Evolutionary conservation across 2,113 vertebrate genomes (phyloP), one percentile per base, ranked within the genome.

Genomic region (Poeciliopsis prolifica): DNA sequence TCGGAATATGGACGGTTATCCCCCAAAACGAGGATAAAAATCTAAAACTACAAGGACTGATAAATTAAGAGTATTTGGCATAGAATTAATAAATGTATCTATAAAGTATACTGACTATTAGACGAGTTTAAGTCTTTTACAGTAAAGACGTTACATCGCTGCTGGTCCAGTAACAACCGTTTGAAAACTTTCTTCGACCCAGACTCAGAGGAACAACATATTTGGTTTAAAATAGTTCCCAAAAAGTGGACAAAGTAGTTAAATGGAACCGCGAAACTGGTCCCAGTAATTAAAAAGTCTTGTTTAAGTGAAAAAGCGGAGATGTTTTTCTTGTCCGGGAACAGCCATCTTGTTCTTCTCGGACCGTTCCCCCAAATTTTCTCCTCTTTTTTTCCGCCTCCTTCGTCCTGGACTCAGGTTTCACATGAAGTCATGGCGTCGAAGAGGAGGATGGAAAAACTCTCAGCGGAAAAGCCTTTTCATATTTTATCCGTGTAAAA

Each of bases 261-360:
- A 28, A 29, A 11, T 69, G 12, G 19, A 75, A n/a, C 8, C 65
- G 28, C 51, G 0, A 17, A 42, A 35, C 1, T 7, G 35, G 17
- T 22, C 33, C 5, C 37, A 29, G 29, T 26, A 9, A 58, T 11
- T n/a, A n/a, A n/a, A 82, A 81, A 60, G 58, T 24, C 6, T 33
- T 60, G 83, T 88, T 89, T 78, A 79, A 8, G 73, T 80, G 64
- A 79, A 83, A 62, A 42, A 65, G 29, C 75, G 66, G 33, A 83
- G 70, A 70, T 22, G 37, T 11, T 88, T 80, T 84, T 83, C 79
- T 83, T 62, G 81, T 87, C 83, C 80, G 40, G 44, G 78, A 87
- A 87, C 94, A 93, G 95, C 95, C 95, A 95, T 95, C 95, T 95
- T 95, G 93, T 94, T 94, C 91, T 65, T 78, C 31, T 60, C 29